phyloP scores from a whole-genome alignment of 2,113 vertebrate genomes.

The Mormyrus iriodes region DNA sequence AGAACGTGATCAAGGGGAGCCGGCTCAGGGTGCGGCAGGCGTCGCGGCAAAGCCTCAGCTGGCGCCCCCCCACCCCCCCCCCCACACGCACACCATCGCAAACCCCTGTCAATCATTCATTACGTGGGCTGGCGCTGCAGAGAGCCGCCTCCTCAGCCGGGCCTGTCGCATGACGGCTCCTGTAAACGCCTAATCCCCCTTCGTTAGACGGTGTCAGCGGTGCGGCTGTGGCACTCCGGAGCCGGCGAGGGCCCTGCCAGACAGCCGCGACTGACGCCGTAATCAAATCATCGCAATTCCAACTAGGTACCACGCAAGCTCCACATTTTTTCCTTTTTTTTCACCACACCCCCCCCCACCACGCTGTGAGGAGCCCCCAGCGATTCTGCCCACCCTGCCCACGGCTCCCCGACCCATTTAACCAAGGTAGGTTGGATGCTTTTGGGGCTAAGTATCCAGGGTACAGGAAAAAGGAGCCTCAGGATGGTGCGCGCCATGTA shows the following conservation, averaged over 20 bases:
- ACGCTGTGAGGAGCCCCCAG: not conserved
- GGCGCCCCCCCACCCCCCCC: conserved; percentile 54
- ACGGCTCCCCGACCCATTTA: not conserved
- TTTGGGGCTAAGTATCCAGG: not conserved
- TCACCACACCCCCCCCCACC: not conserved
- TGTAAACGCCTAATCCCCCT: conserved; percentile 95
- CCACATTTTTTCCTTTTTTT: conserved; percentile 35
- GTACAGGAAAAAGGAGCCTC: not conserved
- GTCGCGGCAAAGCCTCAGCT: conserved; percentile 74
- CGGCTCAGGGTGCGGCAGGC: conserved; percentile 79
- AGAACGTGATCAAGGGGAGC: conserved; percentile 89
- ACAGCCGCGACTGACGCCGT: conserved; percentile 71
- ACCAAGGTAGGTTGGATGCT: not conserved
- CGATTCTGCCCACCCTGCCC: not conserved
- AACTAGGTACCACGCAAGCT: conserved; percentile 71
- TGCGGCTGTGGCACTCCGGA: conserved; percentile 64
- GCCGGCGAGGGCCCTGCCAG: conserved; percentile 75
- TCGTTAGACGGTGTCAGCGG: conserved; percentile 95
- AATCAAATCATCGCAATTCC: conserved; percentile 80
- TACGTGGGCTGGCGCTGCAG: conserved; percentile 79
- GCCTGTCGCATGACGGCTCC: conserved; percentile 94
- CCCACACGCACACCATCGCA: conserved; percentile 67
- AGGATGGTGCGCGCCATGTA: not conserved
- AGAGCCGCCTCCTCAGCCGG: conserved; percentile 85
- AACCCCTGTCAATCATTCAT: conserved; percentile 93